These are phyloP conservation scores for Acridotheres tristis DNA, from an alignment of 2,797 vertebrate genomes.

Conservation along the genomic window DNA sequence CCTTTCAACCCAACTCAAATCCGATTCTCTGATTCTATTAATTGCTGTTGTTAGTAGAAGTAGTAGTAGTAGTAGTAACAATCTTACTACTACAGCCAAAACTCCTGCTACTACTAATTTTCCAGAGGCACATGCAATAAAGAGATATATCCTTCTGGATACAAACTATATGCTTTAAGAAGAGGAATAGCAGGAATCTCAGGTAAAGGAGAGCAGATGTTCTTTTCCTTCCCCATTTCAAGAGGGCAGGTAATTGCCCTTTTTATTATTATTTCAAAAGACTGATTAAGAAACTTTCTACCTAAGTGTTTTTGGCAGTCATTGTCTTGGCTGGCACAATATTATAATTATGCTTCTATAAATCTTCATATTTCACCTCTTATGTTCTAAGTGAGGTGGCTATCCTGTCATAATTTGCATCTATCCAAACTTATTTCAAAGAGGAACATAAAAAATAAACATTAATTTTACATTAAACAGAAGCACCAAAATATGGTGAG, in stretches of 20 bases:
- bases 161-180: not conserved
- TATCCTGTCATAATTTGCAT: not conserved
- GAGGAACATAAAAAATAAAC: not conserved
- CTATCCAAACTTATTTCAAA: not conserved
- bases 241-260: not conserved
- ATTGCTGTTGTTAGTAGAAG: not conserved
- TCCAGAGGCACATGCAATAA: not conserved
- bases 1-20: not conserved
- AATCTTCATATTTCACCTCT: not conserved
- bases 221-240: not conserved
- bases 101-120: not conserved
- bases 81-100: not conserved
- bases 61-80: not conserved
- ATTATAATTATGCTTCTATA: not conserved
- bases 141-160: not conserved
- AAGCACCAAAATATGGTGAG: not conserved
- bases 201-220: not conserved
- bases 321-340: not conserved
- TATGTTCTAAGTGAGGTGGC: not conserved
- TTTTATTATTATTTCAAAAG: not conserved
- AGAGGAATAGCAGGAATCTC: not conserved
- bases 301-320: not conserved
- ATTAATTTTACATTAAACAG: not conserved
- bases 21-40: not conserved
- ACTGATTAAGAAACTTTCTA: constrained; percentile 7